Base-by-base conservation (phyloP, 1,140 invertebrate species). In the Dolichoris vasculosae region DNA sequence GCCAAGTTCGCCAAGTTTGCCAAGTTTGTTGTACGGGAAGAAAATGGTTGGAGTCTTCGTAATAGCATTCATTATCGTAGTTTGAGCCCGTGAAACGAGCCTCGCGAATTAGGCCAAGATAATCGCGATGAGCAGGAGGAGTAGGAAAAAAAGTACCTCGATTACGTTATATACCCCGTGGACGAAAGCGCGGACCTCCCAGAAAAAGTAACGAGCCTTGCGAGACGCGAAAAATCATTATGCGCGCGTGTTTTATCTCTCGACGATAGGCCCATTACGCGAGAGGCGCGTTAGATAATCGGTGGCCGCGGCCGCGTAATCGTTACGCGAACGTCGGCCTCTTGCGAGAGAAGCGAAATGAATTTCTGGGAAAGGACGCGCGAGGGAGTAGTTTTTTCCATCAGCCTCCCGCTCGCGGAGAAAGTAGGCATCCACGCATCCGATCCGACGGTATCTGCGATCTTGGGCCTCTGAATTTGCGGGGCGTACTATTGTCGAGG, bases 281-380 rank as follows among this genome's bases (percentile, higher is more conserved):
- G 83, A 80, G 79, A 48, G 46, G 20, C 75, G 80, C 86, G 83
- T 87, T 87, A 87, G 86, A 85, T 87, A 87, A 87, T 87, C 83
- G 83, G 86, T 84, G 64, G 86, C n/a, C 73, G 80, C 75, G 40
- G 23, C 48, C 67, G 75, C 87, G 86, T 88, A 86, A 87, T 87
- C 73, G n/a, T 87, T 83, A 86, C 76, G 87, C 84, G 79, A 82
- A 30, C 40, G 75, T 32, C 63, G 46, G 79, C 79, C 71, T 30
- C 32, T 26, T 63, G 71, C 55, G 9, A 9, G 9, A 9, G 51
- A 67, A 67, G 55, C 81, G 55, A 35, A 85, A 69, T 76, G 80
- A 88, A 83, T 69, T 84, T 82, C 73, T 67, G 78, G 59, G 80
- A 88, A 83, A 84, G 84, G 80, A 85, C 64, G 64, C 11, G 40